Evolutionary conservation across 2,113 vertebrate species (phyloP).

Genomic region (Gracilinanus agilis): DNA sequence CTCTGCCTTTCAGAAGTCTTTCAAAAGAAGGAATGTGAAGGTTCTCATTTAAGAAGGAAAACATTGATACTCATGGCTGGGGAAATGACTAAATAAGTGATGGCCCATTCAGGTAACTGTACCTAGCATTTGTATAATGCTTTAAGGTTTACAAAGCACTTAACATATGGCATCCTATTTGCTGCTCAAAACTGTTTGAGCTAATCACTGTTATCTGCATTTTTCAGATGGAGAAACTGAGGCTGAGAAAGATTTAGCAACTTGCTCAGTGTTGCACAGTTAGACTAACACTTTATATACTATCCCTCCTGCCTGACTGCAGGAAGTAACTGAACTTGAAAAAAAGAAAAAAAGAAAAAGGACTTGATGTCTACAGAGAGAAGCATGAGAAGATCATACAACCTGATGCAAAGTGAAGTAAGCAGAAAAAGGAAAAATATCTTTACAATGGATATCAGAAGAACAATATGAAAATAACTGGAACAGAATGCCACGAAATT

Average conservation of each 20-base stretch:
- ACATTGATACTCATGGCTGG: not conserved
- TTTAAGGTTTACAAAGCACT: not conserved
- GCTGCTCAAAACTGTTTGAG: no score
- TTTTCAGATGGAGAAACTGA: not conserved
- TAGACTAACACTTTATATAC: not conserved
- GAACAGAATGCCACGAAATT: not conserved
- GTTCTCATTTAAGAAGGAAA: constrained; percentile 1
- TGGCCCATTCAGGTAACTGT: not conserved
- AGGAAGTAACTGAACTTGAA: not conserved
- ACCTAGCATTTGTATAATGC: not conserved
- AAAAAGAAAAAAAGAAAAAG: not conserved
- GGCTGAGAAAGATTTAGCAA: not conserved
- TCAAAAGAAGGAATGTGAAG: constrained; percentile 5
- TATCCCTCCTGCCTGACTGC: not conserved
- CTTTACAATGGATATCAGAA: not conserved
- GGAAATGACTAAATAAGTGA: not conserved
- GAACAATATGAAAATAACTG: not conserved
- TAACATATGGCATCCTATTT: not conserved
- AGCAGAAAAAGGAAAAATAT: no score
- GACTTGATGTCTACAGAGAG: not conserved
- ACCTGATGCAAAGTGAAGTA: not conserved
- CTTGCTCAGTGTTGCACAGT: not conserved
- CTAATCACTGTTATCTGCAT: not conserved
- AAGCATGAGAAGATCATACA: not conserved
- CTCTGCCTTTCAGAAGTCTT: constrained; percentile 25